These are phyloP conservation scores for Panopea generosa DNA, from an alignment of 2,888 invertebrate species.

Conservation along the genomic window DNA sequence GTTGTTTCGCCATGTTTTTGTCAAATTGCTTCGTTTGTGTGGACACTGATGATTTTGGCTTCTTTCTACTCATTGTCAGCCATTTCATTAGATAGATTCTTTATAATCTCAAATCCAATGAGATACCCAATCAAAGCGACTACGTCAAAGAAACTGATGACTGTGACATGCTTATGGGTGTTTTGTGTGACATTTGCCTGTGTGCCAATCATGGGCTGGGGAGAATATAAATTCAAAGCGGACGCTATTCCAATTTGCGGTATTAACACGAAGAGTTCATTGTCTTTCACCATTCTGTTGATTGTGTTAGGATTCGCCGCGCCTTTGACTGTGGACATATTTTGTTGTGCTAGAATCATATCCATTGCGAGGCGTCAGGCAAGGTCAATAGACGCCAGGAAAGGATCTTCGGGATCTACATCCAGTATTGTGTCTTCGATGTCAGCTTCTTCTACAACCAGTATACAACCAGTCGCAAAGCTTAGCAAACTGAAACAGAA, in stretches of 20 bases:
- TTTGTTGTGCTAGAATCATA: constrained; percentile 68
- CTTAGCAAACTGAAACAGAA: constrained; percentile 59
- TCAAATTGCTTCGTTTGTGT: constrained; percentile 40
- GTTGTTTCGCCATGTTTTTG: constrained; percentile 33
- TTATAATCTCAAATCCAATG: constrained; percentile 75
- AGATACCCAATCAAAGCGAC: constrained; percentile 72
- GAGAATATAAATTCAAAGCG: constrained; percentile 72
- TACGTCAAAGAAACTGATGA: constrained; percentile 47
- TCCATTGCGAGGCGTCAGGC: constrained; percentile 68
- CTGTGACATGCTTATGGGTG: constrained; percentile 66
- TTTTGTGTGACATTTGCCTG: constrained; percentile 67
- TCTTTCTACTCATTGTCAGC: constrained; percentile 76
- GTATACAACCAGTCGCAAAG: constrained; percentile 28
- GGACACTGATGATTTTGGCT: constrained; percentile 66
- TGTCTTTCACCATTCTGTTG: constrained; percentile 61
- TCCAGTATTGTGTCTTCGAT: constrained; percentile 22
- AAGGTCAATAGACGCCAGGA: constrained; percentile 56
- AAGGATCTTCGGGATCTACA: constrained; percentile 45
- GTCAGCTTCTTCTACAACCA: constrained; percentile 35
- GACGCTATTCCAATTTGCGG: constrained; percentile 74
- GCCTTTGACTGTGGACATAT: constrained; percentile 66
- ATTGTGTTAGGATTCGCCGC: constrained; percentile 60
- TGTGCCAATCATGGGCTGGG: constrained; percentile 74
- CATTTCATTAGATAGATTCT: constrained; percentile 74
- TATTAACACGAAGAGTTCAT: constrained; percentile 50